A percentile compares a stretch with the other conserved stretches of the same genome.
Evolutionary conservation across 1,140 invertebrate genomes (phyloP).

Genomic region (Orius insidiosus): DNA sequence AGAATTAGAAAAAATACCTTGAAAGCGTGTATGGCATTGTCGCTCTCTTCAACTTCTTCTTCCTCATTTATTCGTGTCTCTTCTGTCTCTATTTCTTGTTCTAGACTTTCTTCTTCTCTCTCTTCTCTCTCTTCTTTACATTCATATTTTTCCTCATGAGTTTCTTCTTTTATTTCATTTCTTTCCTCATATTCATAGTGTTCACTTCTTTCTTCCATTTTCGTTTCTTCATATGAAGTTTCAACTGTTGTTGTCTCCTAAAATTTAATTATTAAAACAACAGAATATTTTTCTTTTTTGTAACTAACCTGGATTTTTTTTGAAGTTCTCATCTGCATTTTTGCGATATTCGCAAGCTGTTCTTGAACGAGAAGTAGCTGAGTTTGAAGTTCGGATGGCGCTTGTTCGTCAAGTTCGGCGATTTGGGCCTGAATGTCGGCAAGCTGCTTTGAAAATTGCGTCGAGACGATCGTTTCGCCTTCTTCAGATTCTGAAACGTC

Average conservation of each 20-base stretch:
- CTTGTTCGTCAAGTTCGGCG: constrained; percentile 13
- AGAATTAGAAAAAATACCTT: no score
- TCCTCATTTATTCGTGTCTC: no score
- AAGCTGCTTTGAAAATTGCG: constrained; percentile 13
- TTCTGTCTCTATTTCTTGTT: constrained; percentile 1
- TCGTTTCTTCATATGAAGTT: neutral
- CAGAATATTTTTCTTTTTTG: no score
- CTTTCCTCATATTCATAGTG: neutral
- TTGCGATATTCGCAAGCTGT: constrained; percentile 15
- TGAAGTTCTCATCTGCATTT: constrained; percentile 7
- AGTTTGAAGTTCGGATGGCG: constrained; percentile 13
- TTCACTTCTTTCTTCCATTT: neutral
- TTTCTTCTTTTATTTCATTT: constrained; percentile 5
- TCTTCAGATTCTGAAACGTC: no score
- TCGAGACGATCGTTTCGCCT: no score
- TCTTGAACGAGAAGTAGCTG: constrained; percentile 16
- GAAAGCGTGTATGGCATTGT: no score
- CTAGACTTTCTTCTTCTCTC: constrained; percentile 3
- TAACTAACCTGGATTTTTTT: no score
- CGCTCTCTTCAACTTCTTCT: no score
- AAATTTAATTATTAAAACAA: no score
- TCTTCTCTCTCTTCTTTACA: constrained; percentile 1
- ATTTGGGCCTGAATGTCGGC: constrained; percentile 18
- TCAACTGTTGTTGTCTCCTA: neutral
- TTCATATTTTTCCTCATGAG: no score